These are phyloP conservation scores for Stenotaenia linearis DNA, from an alignment of 2,888 invertebrate species.

Conservation along the genomic window DNA sequence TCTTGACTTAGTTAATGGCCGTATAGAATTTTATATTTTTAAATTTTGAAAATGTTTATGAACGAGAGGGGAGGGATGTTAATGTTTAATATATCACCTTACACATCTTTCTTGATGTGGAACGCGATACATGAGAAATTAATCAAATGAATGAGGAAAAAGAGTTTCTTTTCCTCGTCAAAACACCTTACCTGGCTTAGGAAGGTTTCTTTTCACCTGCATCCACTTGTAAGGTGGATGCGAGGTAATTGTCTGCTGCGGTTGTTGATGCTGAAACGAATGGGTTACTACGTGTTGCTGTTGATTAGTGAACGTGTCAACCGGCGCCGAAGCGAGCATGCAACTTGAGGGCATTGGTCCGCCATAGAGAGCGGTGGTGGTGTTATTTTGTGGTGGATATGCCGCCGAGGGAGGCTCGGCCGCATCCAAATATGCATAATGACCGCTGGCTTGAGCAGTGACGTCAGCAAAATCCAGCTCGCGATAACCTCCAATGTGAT, in stretches of 20 bases:
- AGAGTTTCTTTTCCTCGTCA: not conserved
- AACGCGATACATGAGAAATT: not conserved
- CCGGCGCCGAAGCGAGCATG: not conserved
- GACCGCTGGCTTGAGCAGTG: slow-evolving; percentile 1
- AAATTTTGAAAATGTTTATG: no score
- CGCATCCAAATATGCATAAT: not conserved
- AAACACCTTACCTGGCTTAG: slow-evolving; percentile 67
- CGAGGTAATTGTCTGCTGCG: not conserved
- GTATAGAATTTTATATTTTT: not conserved
- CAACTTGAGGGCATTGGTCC: not conserved
- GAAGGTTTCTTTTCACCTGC: slow-evolving; percentile 95
- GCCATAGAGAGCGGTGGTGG: not conserved
- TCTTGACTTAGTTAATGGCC: not conserved
- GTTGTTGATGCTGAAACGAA: not conserved
- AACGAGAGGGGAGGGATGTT: not conserved
- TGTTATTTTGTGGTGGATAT: not conserved
- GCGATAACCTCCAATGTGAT: slow-evolving; percentile 39
- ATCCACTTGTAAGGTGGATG: slow-evolving; percentile 79
- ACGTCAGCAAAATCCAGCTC: slow-evolving; percentile 18
- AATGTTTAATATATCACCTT: not conserved
- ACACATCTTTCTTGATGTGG: not conserved
- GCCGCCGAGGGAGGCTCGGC: not conserved
- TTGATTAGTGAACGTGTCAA: not conserved
- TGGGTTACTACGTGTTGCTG: not conserved
- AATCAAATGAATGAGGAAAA: not conserved